Evolutionary conservation across 2,888 invertebrate genomes (phyloP).

Genomic region (Drosophila buzzatii): DNA sequence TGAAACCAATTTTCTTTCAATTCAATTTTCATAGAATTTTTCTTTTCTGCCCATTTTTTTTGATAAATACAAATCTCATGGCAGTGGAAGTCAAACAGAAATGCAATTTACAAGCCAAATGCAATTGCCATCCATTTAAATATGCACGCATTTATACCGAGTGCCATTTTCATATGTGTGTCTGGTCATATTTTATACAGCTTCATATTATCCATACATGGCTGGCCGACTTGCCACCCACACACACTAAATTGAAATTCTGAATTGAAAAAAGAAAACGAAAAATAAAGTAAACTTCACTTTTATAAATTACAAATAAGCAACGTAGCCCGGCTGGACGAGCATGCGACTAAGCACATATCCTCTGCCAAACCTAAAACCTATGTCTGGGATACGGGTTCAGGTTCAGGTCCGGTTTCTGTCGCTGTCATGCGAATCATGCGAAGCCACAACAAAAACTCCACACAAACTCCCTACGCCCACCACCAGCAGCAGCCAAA

Average conservation of each 20-base stretch:
- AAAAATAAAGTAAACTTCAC: constrained; percentile 66
- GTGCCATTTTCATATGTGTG: constrained; percentile 32
- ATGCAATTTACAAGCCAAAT: constrained; percentile 59
- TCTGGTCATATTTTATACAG: constrained; percentile 57
- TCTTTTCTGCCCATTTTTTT: background rate
- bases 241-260: constrained; percentile 62
- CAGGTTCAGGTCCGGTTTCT: constrained; percentile 9
- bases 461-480: background rate
- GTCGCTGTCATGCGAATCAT: constrained; percentile 47
- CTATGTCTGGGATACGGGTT: constrained; percentile 1
- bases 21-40: constrained; percentile 27
- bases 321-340: constrained; percentile 31
- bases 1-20: constrained; percentile 42
- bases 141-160: constrained; percentile 41
- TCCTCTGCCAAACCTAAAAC: constrained; percentile 2
- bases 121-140: constrained; percentile 61
- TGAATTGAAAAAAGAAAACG: constrained; percentile 24
- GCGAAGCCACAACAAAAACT: constrained; percentile 63
- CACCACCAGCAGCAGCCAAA: constrained; percentile 49
- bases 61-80: constrained; percentile 32
- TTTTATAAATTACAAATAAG: constrained; percentile 81
- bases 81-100: constrained; percentile 48
- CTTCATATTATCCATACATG: constrained; percentile 45
- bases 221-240: constrained; percentile 21
- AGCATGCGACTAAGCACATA: constrained; percentile 15